Percentiles rank a stretch among this genome's conserved stretches.
Conservation (phyloP, 2,113 vertebrate species). For the Hippopotamus amphibius region DNA sequence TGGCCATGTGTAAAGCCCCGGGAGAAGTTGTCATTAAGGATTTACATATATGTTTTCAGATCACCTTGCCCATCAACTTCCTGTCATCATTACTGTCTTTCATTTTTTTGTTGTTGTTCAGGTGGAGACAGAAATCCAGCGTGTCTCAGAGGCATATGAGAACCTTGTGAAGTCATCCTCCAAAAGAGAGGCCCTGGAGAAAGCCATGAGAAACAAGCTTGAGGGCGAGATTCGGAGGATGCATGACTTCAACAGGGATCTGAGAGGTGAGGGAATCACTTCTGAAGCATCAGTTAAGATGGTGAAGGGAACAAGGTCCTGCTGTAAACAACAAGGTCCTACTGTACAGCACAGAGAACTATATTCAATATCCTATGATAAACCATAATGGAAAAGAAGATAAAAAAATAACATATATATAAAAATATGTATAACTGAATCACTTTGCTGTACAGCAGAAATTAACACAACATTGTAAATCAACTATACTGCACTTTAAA, state of each 20-base stretch:
- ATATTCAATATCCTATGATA: neutral
- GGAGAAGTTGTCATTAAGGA: neutral
- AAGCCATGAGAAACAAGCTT: constrained; percentile 98
- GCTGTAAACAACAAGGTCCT: neutral
- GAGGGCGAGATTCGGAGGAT: constrained; percentile 97
- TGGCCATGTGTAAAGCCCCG: neutral
- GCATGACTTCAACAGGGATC: constrained; percentile 98
- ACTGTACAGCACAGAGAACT: neutral
- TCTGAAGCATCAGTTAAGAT: neutral
- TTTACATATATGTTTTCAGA: constrained; percentile 35
- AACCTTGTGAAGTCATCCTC: constrained; percentile 98
- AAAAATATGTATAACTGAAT: neutral
- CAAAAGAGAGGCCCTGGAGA: constrained; percentile 96
- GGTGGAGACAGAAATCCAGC: constrained; percentile 98
- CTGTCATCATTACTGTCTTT: neutral
- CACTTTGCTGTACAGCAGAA: neutral
- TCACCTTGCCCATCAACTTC: neutral
- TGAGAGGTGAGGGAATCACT: constrained; percentile 90
- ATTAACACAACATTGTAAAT: neutral
- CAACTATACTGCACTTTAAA: neutral
- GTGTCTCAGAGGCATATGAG: constrained; percentile 98
- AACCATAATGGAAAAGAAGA: neutral
- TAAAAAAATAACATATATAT: neutral
- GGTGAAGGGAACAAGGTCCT: neutral
- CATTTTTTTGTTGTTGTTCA: constrained; percentile 74